phyloP scores from a whole-genome alignment of 2,888 invertebrate species.

The Gymnosoma rotundatum region DNA sequence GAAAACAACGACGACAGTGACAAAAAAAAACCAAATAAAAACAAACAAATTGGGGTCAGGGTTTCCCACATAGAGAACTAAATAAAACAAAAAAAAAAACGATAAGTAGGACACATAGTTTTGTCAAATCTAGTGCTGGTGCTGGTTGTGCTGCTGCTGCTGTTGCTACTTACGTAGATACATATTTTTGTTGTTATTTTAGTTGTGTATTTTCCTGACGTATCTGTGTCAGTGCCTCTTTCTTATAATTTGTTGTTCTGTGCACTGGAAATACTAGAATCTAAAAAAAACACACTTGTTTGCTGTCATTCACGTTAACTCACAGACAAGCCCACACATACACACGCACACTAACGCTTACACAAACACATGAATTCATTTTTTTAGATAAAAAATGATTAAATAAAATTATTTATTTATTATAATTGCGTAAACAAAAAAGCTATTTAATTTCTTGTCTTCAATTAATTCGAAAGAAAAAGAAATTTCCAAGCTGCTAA shows the following conservation, averaged over 20 bases:
- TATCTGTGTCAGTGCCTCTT: conserved; percentile 55
- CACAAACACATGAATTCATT: background rate
- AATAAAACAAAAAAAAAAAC: conserved; percentile 1
- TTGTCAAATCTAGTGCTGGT: conserved; percentile 17
- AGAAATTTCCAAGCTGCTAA: background rate
- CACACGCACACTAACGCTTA: background rate
- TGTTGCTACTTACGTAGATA: conserved; percentile 1
- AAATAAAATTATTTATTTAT: conserved; percentile 5
- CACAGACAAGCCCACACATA: background rate
- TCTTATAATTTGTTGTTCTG: conserved; percentile 25
- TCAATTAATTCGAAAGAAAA: background rate
- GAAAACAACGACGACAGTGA: conserved; percentile 46
- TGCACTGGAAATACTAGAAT: conserved; percentile 49
- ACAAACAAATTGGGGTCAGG: conserved; percentile 64
- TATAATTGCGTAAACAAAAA: conserved; percentile 37
- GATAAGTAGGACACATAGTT: conserved; percentile 51
- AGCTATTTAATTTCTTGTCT: conserved; percentile 3
- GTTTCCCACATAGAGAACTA: conserved; percentile 63
- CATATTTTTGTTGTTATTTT: conserved; percentile 38
- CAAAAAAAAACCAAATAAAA: conserved; percentile 21
- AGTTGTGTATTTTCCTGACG: conserved; percentile 53
- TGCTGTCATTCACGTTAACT: conserved; percentile 8
- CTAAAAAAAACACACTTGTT: conserved; percentile 26
- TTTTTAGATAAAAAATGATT: background rate
- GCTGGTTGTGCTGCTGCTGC: conserved; percentile 25